Base-by-base conservation (phyloP, 2,113 vertebrate species). In the Halichoerus grypus region DNA sequence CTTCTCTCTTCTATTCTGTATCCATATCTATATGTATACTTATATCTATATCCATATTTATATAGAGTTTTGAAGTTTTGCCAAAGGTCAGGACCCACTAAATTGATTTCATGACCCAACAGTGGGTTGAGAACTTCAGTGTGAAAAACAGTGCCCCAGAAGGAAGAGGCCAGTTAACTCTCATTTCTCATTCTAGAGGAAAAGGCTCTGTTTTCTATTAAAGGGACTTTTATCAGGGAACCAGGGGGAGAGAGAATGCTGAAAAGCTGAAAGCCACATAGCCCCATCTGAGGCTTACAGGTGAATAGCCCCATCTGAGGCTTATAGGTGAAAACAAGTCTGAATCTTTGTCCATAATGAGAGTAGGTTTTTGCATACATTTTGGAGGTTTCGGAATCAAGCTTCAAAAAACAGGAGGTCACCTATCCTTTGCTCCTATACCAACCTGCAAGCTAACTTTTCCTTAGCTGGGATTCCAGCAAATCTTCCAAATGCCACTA, bases 401-500 rank as follows among this genome's bases (percentile, higher is more conserved):
- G 61, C 24, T 71, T 81, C 63, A 86, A 84, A 83, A 69, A 80
- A 74, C 18, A 57, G 19, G 57, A 86, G n/a, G 33, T 59, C 49
- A 67, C 39, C 31, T 21, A 91, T 88, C 36, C 77, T 92, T 97
- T 82, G 79, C 31, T 92, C 51, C 26, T 80, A 74, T 6, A 39
- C 12, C 26, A 89, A 79, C 46, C 46, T 81, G 46, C 65, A 88
- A 95, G 16, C 24, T 95, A 57, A 91, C 16, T 65, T 72, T 90
- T 92, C 80, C 79, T 96, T 85, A 88, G 80, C 79, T 92, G 39
- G 13, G 51, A 88, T 84, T 97, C 83, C 53, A 77, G 51, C 36
- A 97, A 81, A 81, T 90, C 94, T 96, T 94, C 76, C 80, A 95
- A 97, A 91, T 65, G 76, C 72, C 63, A 59, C 55, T 42, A 6